phyloP scores from a whole-genome alignment of 2,888 invertebrate genomes.

The Plagiodera versicolora region DNA sequence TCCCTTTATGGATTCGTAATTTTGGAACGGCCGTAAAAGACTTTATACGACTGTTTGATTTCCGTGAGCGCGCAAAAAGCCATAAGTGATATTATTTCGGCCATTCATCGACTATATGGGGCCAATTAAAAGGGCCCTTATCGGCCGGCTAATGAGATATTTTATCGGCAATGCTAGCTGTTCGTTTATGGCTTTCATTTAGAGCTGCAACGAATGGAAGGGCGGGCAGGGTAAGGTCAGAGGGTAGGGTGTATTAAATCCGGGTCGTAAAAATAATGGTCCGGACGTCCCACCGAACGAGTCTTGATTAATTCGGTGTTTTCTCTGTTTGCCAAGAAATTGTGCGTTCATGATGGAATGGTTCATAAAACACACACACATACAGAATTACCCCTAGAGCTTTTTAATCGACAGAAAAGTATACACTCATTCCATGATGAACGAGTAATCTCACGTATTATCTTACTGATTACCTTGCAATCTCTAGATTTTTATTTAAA shows the following conservation, averaged over 20 bases:
- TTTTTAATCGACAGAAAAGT: too few relatives aligned
- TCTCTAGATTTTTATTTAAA: too few relatives aligned
- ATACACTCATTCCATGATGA: too few relatives aligned
- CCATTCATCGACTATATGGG: constrained; percentile 13
- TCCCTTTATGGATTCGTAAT: too few relatives aligned
- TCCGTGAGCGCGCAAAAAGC: not conserved
- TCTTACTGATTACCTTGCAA: too few relatives aligned
- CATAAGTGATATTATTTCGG: constrained; percentile 3
- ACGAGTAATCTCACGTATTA: too few relatives aligned
- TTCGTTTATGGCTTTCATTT: constrained; percentile 25
- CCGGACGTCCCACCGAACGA: constrained; percentile 2
- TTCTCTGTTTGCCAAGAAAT: not conserved
- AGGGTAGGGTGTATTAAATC: constrained; percentile 12
- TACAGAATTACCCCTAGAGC: not conserved
- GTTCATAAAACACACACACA: not conserved
- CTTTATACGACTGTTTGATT: constrained; percentile 1
- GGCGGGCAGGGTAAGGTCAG: constrained; percentile 7
- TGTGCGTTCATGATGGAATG: not conserved
- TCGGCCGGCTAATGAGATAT: constrained; percentile 23
- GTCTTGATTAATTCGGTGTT: constrained; percentile 7
- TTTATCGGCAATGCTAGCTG: constrained; percentile 20
- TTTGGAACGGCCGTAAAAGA: too few relatives aligned
- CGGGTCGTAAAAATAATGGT: constrained; percentile 21
- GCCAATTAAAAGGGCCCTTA: constrained; percentile 23
- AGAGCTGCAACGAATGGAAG: constrained; percentile 18